Evolutionary conservation across 2,888 invertebrate genomes (phyloP).

Genomic region (Hyles lineata): DNA sequence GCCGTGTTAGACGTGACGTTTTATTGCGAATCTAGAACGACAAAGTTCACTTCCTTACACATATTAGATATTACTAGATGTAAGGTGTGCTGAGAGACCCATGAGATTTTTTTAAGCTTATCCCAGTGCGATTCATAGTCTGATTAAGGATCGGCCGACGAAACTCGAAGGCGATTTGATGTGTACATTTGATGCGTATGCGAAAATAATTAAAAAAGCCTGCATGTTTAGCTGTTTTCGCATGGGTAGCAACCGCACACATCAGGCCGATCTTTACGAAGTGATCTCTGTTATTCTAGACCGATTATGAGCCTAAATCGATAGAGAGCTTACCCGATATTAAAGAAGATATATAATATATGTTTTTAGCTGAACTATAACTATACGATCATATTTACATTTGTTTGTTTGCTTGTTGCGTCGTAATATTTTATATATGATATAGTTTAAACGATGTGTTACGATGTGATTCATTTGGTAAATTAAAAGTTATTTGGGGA

Average conservation of each 20-base stretch:
- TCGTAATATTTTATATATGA: constrained; percentile 64
- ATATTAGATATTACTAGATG: constrained; percentile 48
- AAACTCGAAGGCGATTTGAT: background rate
- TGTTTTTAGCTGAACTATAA: constrained; percentile 67
- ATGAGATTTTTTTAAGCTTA: constrained; percentile 54
- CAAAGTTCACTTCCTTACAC: constrained; percentile 64
- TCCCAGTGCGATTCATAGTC: background rate
- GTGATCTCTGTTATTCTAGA: constrained; percentile 73
- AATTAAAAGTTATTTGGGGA: constrained; percentile 44
- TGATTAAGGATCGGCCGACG: constrained; percentile 9
- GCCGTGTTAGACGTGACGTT: constrained; percentile 63
- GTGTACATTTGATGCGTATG: constrained; percentile 1
- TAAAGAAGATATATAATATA: constrained; percentile 81
- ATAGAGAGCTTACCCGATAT: constrained; percentile 82
- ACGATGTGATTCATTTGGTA: constrained; percentile 58
- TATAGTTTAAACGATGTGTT: constrained; percentile 71
- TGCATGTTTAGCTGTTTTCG: constrained; percentile 56
- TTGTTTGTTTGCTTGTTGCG: constrained; percentile 82
- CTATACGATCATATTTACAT: constrained; percentile 76
- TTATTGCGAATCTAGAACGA: constrained; percentile 61
- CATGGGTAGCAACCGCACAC: constrained; percentile 40
- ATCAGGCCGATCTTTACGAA: constrained; percentile 40
- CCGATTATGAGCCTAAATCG: constrained; percentile 77
- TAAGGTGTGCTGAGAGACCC: constrained; percentile 50
- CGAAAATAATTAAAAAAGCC: constrained; percentile 50